Percentiles rank a stretch among this genome's conserved stretches.
These are phyloP conservation scores for Heterohyrax brucei DNA, from an alignment of 2,797 vertebrate genomes.

Conservation along the genomic window DNA sequence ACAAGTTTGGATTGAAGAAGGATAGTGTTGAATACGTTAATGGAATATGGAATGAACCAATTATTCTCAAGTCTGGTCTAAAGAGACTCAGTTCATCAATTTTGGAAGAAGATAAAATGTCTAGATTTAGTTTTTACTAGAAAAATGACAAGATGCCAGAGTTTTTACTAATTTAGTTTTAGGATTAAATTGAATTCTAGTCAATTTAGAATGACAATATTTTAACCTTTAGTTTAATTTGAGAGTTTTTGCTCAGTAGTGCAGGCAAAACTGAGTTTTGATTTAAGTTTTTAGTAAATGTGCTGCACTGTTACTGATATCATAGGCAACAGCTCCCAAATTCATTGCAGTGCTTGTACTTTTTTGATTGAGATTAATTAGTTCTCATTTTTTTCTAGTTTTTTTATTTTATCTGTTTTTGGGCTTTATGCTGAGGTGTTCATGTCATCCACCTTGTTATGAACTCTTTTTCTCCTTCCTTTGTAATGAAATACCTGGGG, in stretches of 20 bases:
- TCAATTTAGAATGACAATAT: neutral
- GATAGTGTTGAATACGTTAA: neutral
- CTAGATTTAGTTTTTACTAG: conserved; percentile 42
- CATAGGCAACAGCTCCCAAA: neutral
- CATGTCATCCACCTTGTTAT: neutral
- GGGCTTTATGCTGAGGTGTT: conserved; percentile 50
- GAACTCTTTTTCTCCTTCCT: neutral
- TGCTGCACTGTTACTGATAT: neutral
- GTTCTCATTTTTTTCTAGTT: neutral
- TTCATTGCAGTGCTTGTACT: conserved; percentile 32
- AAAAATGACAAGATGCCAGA: conserved; percentile 48
- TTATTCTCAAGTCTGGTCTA: conserved; percentile 20
- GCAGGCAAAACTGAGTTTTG: conserved; percentile 39
- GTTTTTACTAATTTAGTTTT: conserved; percentile 43
- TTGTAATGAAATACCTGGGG: neutral
- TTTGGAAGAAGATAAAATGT: conserved; percentile 42
- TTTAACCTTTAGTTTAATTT: neutral
- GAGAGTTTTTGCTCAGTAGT: conserved; percentile 47
- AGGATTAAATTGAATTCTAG: conserved; percentile 20
- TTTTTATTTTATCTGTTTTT: conserved; percentile 11
- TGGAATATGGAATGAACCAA: conserved; percentile 9
- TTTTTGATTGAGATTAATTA: conserved; percentile 37
- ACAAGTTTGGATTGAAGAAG: conserved; percentile 29
- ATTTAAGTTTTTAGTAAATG: neutral
- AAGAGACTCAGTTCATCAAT: conserved; percentile 33